These are phyloP conservation scores for Drosophila pruinosa DNA, from an alignment of 1,140 invertebrate genomes.

Conservation along the genomic window DNA sequence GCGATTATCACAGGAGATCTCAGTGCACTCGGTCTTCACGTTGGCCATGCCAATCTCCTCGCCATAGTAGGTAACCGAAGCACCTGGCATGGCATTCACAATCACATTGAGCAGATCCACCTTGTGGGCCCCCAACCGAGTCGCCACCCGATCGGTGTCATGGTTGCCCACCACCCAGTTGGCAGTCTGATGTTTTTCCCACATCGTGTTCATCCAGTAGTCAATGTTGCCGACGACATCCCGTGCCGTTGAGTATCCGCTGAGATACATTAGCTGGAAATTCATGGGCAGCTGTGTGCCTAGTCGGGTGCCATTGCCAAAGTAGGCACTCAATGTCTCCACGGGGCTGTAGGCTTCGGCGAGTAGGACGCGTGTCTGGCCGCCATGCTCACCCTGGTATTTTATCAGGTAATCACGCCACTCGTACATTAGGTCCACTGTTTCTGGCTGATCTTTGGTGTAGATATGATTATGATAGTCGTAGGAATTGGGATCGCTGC, in stretches of 20 bases:
- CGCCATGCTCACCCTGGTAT: constrained; percentile 75
- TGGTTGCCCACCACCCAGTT: constrained; percentile 86
- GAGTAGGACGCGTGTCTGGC: constrained; percentile 86
- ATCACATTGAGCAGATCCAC: constrained; percentile 88
- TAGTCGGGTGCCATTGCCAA: constrained; percentile 83
- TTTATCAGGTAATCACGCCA: constrained; percentile 85
- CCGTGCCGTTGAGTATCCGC: constrained; percentile 72
- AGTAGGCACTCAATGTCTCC: constrained; percentile 84
- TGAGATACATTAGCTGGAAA: constrained; percentile 83
- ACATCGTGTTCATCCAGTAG: constrained; percentile 83
- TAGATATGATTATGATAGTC: constrained; percentile 84
- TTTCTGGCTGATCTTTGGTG: constrained; percentile 84
- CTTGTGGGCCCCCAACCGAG: constrained; percentile 85
- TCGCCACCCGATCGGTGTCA: constrained; percentile 85
- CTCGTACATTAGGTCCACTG: constrained; percentile 84
- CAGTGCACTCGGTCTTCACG: constrained; percentile 83
- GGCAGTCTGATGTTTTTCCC: constrained; percentile 79
- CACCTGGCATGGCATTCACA: constrained; percentile 87
- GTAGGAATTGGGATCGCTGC: constrained; percentile 81
- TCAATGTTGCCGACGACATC: constrained; percentile 82
- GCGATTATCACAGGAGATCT: constrained; percentile 83
- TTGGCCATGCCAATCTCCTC: constrained; percentile 93
- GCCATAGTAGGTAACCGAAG: constrained; percentile 90
- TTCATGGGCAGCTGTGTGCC: constrained; percentile 87
- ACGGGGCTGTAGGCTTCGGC: constrained; percentile 86